These are phyloP conservation scores for Muscicapa striata DNA, from an alignment of 2,797 vertebrate genomes.

Conservation along the genomic window DNA sequence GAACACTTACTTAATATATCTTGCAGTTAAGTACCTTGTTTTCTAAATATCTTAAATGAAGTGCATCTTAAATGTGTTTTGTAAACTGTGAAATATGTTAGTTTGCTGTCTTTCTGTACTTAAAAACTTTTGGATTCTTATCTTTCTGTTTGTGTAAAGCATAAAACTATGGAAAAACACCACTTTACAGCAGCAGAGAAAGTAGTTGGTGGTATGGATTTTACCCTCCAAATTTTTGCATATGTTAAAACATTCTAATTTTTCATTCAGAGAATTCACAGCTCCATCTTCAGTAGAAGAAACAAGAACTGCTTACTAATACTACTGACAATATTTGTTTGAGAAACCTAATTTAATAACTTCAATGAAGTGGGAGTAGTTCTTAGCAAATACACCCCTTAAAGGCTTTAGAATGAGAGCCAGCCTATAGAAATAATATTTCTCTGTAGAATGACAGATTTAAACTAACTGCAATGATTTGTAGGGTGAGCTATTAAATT, in stretches of 20 bases:
- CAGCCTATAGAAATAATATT: slow-evolving; percentile 36
- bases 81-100: slow-evolving; percentile 19
- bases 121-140: background rate
- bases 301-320: slow-evolving; percentile 34
- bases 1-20: background rate
- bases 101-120: background rate
- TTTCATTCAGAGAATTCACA: slow-evolving; percentile 36
- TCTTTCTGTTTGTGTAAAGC: background rate
- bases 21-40: background rate
- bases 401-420: slow-evolving; percentile 30
- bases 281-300: background rate
- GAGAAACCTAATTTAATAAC: slow-evolving; percentile 58
- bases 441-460: slow-evolving; percentile 17
- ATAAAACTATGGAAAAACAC: background rate
- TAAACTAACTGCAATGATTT: slow-evolving; percentile 32
- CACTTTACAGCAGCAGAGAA: background rate
- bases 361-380: slow-evolving; percentile 44
- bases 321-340: slow-evolving; percentile 39
- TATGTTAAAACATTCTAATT: background rate
- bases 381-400: slow-evolving; percentile 41
- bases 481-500: slow-evolving; percentile 13
- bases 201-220: background rate
- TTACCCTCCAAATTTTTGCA: background rate
- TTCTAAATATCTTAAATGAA: slow-evolving; percentile 26
- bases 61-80: background rate